Evolutionary conservation across 2,113 vertebrate species (phyloP).

Genomic region (Cryptomyrus ogoouensis): DNA sequence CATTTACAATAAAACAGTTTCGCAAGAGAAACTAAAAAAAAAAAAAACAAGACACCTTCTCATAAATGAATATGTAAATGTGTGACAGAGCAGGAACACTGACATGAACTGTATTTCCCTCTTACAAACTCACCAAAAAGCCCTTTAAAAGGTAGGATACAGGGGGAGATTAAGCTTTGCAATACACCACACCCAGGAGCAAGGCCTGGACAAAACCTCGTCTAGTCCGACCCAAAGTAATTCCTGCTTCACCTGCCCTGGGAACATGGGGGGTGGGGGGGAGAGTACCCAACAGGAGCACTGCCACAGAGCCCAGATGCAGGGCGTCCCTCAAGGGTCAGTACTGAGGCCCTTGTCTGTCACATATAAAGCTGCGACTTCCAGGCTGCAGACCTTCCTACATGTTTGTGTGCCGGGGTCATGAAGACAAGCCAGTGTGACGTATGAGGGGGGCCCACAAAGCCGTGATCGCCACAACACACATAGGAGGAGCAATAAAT

Average conservation of each 20-base stretch:
- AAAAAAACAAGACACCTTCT: not conserved
- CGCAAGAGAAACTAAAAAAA: not conserved
- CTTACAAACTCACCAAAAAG: not conserved
- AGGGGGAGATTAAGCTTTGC: not conserved
- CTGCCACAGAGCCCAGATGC: not conserved
- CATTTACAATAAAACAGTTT: not conserved
- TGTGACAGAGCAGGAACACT: not conserved
- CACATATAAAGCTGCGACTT: not conserved
- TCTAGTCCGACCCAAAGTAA: not conserved
- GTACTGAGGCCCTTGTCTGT: not conserved
- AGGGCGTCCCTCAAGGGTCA: not conserved
- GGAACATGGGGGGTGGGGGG: no score
- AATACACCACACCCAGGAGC: not conserved
- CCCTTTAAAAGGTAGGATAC: not conserved
- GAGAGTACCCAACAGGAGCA: not conserved
- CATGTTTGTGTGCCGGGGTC: not conserved
- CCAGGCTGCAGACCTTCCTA: not conserved
- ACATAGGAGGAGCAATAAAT: not conserved
- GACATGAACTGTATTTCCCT: not conserved
- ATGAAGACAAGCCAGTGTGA: not conserved
- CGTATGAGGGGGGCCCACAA: not conserved
- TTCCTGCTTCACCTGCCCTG: not conserved
- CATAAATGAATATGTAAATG: not conserved
- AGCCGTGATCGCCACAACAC: not conserved
- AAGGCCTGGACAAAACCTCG: not conserved